Evolutionary conservation across 1,140 invertebrate genomes (phyloP).

Genomic region (Paracyclopina nana): DNA sequence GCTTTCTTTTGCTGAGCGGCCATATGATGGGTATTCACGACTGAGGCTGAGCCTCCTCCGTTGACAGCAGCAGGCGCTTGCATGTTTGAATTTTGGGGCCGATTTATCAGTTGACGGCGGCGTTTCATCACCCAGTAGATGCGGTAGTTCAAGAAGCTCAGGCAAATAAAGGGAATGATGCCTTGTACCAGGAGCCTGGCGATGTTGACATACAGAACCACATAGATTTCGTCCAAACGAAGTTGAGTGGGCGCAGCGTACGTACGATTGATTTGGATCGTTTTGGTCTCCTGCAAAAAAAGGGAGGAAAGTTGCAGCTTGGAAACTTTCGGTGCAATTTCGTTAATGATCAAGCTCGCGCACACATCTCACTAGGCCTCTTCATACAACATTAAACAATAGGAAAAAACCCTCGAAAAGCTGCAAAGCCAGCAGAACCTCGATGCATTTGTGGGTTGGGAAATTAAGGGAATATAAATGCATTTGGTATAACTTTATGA

Average conservation of each 20-base stretch:
- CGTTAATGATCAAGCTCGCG: too few species aligned
- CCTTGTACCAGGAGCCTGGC: slow-evolving; percentile 7
- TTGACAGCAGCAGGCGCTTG: background rate
- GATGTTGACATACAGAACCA: slow-evolving; percentile 3
- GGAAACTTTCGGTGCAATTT: too few species aligned
- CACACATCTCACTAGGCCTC: too few species aligned
- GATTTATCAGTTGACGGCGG: slow-evolving; percentile 4
- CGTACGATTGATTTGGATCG: background rate
- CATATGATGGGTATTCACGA: too few species aligned
- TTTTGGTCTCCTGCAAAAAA: background rate
- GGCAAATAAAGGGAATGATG: slow-evolving; percentile 7
- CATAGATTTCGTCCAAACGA: slow-evolving; percentile 6
- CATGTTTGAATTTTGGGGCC: too few species aligned
- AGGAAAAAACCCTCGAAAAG: too few species aligned
- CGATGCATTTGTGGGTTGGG: too few species aligned
- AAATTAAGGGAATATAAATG: too few species aligned
- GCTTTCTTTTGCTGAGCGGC: background rate
- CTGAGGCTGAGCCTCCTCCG: background rate
- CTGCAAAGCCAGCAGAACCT: too few species aligned
- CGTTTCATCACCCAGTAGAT: slow-evolving; percentile 14
- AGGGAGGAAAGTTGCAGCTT: too few species aligned
- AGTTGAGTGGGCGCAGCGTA: slow-evolving; percentile 2
- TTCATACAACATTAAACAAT: too few species aligned
- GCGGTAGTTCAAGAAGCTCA: slow-evolving; percentile 1
- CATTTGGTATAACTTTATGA: too few species aligned